Evolutionary conservation across 35 echinoderm and acorn worm species (phyloP).

Genomic region (Lytechinus variegatus): DNA sequence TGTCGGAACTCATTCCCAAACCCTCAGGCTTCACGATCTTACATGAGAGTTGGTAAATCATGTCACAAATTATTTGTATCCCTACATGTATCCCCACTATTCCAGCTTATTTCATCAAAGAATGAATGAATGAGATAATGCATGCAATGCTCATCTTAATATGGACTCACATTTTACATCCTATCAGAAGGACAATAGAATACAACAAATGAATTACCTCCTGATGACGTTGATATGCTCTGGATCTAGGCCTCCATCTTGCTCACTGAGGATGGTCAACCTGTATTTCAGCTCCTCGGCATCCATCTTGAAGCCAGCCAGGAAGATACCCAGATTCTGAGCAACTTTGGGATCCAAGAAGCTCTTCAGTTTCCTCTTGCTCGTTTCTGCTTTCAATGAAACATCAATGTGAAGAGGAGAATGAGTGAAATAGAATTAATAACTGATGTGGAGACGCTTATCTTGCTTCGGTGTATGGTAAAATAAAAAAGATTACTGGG

Average conservation of each 20-base stretch:
- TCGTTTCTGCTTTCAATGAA: slow-evolving; percentile 55
- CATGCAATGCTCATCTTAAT: no score
- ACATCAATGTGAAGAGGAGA: neutral
- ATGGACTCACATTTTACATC: neutral
- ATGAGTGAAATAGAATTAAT: neutral
- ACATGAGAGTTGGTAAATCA: neutral
- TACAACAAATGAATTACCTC: slow-evolving; percentile 57
- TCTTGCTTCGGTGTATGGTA: no score
- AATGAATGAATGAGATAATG: no score
- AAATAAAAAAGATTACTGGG: neutral
- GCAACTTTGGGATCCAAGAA: slow-evolving; percentile 96
- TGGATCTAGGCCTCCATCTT: slow-evolving; percentile 81
- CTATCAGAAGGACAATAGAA: neutral
- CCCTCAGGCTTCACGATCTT: neutral
- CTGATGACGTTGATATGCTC: slow-evolving; percentile 91
- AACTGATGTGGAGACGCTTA: neutral
- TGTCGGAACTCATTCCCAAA: neutral
- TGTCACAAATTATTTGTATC: no score
- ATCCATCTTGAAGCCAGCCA: slow-evolving; percentile 99
- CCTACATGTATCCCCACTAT: neutral
- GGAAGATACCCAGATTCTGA: slow-evolving; percentile 97
- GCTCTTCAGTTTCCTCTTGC: slow-evolving; percentile 87
- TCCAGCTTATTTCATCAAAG: neutral
- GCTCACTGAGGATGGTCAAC: slow-evolving; percentile 79
- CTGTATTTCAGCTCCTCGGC: slow-evolving; percentile 82